phyloP scores from a whole-genome alignment of 2,888 invertebrate genomes.

The Cecidostiba fungosa region DNA sequence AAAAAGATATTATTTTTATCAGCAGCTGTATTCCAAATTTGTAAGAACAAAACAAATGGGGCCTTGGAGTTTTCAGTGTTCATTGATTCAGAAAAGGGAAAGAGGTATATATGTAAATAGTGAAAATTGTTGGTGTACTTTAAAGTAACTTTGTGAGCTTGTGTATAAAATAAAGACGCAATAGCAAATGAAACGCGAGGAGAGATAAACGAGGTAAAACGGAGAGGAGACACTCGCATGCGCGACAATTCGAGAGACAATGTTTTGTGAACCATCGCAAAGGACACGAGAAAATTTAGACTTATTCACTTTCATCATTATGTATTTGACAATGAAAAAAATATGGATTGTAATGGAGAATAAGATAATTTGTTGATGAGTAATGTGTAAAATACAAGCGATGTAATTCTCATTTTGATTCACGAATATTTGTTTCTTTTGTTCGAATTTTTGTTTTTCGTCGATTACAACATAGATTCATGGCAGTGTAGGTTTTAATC shows the following conservation, averaged over 20 bases:
- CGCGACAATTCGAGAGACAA: neutral
- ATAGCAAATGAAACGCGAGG: neutral
- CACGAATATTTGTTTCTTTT: slow-evolving; percentile 29
- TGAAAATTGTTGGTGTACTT: slow-evolving; percentile 38
- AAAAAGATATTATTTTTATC: slow-evolving; percentile 57
- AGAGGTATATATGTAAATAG: slow-evolving; percentile 57
- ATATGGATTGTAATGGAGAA: slow-evolving; percentile 48
- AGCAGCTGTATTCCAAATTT: slow-evolving; percentile 54
- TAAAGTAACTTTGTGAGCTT: slow-evolving; percentile 46
- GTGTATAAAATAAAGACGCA: slow-evolving; percentile 34
- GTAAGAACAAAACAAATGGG: slow-evolving; percentile 51
- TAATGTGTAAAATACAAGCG: slow-evolving; percentile 35
- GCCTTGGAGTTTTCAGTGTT: slow-evolving; percentile 63
- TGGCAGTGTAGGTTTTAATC: slow-evolving; percentile 44
- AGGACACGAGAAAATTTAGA: slow-evolving; percentile 64
- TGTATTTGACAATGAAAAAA: slow-evolving; percentile 61
- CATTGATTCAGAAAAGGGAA: slow-evolving; percentile 39
- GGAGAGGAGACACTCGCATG: slow-evolving; percentile 28
- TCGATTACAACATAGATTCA: slow-evolving; percentile 39
- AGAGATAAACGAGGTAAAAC: slow-evolving; percentile 25
- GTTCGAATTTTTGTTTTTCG: slow-evolving; percentile 5
- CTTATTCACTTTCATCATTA: slow-evolving; percentile 64
- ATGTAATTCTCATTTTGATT: slow-evolving; percentile 20
- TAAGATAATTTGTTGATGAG: slow-evolving; percentile 41
- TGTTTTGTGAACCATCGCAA: slow-evolving; percentile 64